A percentile compares a stretch with the other conserved stretches of the same genome.
These are phyloP conservation scores for Dreissena rostriformis DNA, from an alignment of 1,140 invertebrate species.

Conservation along the genomic window DNA sequence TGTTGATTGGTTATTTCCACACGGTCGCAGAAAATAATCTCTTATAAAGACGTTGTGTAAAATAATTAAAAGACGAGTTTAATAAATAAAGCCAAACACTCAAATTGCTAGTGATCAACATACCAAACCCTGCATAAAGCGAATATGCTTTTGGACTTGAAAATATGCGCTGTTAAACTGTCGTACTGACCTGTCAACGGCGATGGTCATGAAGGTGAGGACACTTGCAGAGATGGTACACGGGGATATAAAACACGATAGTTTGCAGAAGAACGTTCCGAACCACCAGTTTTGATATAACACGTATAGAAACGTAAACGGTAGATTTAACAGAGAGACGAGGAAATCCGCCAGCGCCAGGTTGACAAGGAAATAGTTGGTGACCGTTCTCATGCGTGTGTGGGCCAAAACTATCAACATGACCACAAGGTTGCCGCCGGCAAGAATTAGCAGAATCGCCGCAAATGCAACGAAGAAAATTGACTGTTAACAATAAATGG, in stretches of 20 bases:
- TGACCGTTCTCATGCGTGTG: conserved; percentile 95
- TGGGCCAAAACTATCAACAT: conserved; percentile 96
- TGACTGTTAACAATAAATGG: conserved; percentile 67
- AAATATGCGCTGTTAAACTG: too few species aligned
- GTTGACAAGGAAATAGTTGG: conserved; percentile 98
- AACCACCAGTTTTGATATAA: conserved; percentile 90
- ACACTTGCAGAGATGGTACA: conserved; percentile 94
- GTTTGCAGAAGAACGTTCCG: conserved; percentile 90
- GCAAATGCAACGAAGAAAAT: conserved; percentile 84
- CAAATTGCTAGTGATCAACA: too few species aligned
- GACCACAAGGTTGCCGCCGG: conserved; percentile 95
- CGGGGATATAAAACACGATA: conserved; percentile 94
- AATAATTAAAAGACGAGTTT: too few species aligned
- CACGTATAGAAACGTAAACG: conserved; percentile 97
- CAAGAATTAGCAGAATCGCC: conserved; percentile 94
- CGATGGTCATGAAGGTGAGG: conserved; percentile 97
- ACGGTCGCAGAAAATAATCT: too few species aligned
- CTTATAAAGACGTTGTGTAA: too few species aligned
- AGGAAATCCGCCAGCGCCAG: conserved; percentile 95
- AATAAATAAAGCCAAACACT: too few species aligned
- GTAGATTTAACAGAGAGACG: conserved; percentile 95
- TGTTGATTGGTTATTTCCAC: too few species aligned
- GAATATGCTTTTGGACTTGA: too few species aligned
- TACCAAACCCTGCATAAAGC: too few species aligned
- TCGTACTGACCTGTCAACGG: conserved; percentile 96